Percentiles rank a stretch among this genome's conserved stretches.
Evolutionary conservation across 2,888 invertebrate species (phyloP).

Genomic region (Notocelia uddmanniana): DNA sequence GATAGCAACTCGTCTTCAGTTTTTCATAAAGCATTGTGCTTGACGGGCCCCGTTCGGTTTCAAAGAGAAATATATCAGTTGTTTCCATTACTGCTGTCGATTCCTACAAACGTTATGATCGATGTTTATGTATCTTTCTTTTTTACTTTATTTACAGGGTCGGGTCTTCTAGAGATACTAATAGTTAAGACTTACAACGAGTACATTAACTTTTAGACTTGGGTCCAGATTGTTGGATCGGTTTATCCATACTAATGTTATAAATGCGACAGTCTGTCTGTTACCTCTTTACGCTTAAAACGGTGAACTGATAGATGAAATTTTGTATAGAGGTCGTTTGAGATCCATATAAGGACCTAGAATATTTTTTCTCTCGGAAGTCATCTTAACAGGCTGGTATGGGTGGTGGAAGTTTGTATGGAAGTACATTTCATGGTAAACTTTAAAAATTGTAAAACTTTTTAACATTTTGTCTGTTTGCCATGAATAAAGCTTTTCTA

Average conservation of each 20-base stretch:
- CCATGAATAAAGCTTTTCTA: too few species aligned
- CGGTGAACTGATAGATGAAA: too few species aligned
- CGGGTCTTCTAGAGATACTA: slow-evolving; percentile 35
- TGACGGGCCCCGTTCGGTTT: slow-evolving; percentile 51
- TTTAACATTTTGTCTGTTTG: too few species aligned
- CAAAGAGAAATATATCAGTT: slow-evolving; percentile 49
- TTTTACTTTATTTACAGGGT: slow-evolving; percentile 35
- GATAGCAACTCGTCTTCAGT: slow-evolving; percentile 48
- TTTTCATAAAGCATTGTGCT: slow-evolving; percentile 51
- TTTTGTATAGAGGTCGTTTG: too few species aligned
- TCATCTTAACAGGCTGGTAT: too few species aligned
- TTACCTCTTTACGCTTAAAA: too few species aligned
- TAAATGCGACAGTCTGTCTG: too few species aligned
- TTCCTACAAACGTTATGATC: slow-evolving; percentile 49
- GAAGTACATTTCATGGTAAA: too few species aligned
- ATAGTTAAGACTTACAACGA: slow-evolving; percentile 25
- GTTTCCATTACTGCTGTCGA: slow-evolving; percentile 50
- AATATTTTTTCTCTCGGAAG: too few species aligned
- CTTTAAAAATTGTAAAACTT: too few species aligned
- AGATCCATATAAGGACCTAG: too few species aligned
- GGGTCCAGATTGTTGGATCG: slow-evolving; percentile 20
- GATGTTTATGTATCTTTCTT: slow-evolving; percentile 47
- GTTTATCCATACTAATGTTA: slow-evolving; percentile 1
- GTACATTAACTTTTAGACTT: slow-evolving; percentile 29
- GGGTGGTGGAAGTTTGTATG: too few species aligned